phyloP scores from a whole-genome alignment of 1,140 invertebrate species.

The Nautilus pompilius region DNA sequence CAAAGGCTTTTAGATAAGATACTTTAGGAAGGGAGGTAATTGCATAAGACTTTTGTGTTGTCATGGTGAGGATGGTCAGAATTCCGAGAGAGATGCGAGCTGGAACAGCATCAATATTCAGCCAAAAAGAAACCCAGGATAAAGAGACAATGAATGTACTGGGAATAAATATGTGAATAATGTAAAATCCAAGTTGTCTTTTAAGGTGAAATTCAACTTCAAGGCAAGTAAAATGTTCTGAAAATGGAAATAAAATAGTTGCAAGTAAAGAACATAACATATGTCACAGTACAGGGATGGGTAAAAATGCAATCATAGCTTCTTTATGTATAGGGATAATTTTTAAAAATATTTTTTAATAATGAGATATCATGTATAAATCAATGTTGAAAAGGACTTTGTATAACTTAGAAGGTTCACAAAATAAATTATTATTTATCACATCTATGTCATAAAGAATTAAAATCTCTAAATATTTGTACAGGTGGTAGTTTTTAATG shows the following conservation, averaged over 20 bases:
- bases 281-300: too few relatives aligned
- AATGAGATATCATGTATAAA: too few relatives aligned
- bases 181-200: conserved; percentile 85
- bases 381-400: too few relatives aligned
- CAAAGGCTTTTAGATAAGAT: conserved; percentile 69
- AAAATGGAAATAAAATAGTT: background rate
- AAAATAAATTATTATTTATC: too few relatives aligned
- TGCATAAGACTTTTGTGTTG: conserved; percentile 28
- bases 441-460: too few relatives aligned
- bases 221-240: conserved; percentile 7
- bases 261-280: background rate
- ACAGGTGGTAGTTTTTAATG: too few relatives aligned
- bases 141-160: conserved; percentile 90
- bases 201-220: conserved; percentile 71
- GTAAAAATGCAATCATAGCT: too few relatives aligned
- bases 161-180: conserved; percentile 89
- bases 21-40: conserved; percentile 56
- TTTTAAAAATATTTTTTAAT: too few relatives aligned
- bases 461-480: too few relatives aligned
- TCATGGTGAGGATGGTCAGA: conserved; percentile 34
- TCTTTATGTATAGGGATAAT: too few relatives aligned
- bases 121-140: conserved; percentile 95
- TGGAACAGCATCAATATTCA: conserved; percentile 62
- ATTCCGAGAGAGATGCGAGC: conserved; percentile 62
- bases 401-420: too few relatives aligned